phyloP scores from a whole-genome alignment of 2,797 vertebrate species.

The Periparus ater region DNA sequence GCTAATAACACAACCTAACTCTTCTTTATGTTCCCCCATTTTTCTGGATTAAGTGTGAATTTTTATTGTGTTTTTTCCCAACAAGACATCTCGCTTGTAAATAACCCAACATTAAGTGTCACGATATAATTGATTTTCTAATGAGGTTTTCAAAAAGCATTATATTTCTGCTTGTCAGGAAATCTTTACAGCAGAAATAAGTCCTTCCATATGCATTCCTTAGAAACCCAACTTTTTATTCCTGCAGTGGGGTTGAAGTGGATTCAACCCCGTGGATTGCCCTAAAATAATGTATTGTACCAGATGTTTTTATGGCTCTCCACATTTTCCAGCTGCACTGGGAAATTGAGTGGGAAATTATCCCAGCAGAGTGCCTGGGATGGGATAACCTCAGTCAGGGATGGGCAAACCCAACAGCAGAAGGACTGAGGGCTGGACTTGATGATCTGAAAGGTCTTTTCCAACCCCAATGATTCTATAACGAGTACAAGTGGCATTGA shows the following conservation, averaged over 20 bases:
- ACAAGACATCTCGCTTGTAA: constrained; percentile 59
- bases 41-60: constrained; percentile 56
- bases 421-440: neutral
- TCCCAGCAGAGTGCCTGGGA: accelerated
- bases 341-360: neutral
- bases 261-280: neutral
- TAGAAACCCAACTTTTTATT: constrained; percentile 15
- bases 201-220: constrained; percentile 34
- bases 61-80: constrained; percentile 54
- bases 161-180: constrained; percentile 66
- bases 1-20: constrained; percentile 60
- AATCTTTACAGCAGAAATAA: constrained; percentile 65
- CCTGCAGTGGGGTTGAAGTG: neutral
- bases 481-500: accelerated
- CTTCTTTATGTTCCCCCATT: constrained; percentile 57
- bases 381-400: neutral
- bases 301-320: neutral
- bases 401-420: neutral
- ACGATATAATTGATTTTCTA: constrained; percentile 72
- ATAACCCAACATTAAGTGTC: constrained; percentile 65
- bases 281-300: neutral
- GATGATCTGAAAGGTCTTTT: neutral
- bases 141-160: constrained; percentile 69
- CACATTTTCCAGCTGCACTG: neutral
- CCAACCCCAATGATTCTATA: too few relatives aligned